Evolutionary conservation across 2,113 vertebrate genomes (phyloP), one percentile per base, ranked within the genome.

Genomic region (Myotis davidii): DNA sequence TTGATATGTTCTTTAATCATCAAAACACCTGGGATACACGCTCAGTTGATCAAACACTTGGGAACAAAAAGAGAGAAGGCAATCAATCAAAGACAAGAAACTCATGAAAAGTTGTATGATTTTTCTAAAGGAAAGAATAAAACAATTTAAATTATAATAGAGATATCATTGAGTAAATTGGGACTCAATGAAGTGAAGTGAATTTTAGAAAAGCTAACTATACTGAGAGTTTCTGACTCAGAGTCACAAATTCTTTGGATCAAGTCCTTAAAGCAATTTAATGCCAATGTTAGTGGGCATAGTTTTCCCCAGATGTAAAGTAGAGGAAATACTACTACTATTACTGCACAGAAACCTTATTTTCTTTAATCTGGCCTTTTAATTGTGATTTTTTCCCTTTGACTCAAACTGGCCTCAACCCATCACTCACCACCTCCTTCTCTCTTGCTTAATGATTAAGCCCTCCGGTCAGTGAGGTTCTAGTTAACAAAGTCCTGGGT

Each of bases 131-230:
- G 34, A 90, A 45, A 69, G 9, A 17, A 77, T 56, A 10, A 87
- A 84, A 87, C 13, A 4, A 27, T 83, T 89, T 83, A 59, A 74
- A 64, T 96, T 45, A 50, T 74, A 37, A 21, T 29, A 74, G 25
- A 84, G 7, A 32, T 52, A 42, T n/a, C 23, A 74, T 37, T 92
- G 21, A 61, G 10, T 72, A 52, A 34, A 34, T 14, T 42, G 32
- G 27, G 11, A 54, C 1, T 64, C 20, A 48, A 17, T 67, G 17
- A 86, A 72, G 25, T 81, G n/a, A 95, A 77, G 11, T 86, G 18
- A 72, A 70, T 85, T 84, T 85, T 23, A 76, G 34, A 82, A 93
- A 91, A 92, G 6, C 11, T 78, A 92, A 56, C 29, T 17, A 65
- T 11, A 65, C 10, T 52, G 27, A 39, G 85, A 90, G 17, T 23